Base-by-base conservation (phyloP, 2,113 vertebrate genomes). In the Gadus macrocephalus region DNA sequence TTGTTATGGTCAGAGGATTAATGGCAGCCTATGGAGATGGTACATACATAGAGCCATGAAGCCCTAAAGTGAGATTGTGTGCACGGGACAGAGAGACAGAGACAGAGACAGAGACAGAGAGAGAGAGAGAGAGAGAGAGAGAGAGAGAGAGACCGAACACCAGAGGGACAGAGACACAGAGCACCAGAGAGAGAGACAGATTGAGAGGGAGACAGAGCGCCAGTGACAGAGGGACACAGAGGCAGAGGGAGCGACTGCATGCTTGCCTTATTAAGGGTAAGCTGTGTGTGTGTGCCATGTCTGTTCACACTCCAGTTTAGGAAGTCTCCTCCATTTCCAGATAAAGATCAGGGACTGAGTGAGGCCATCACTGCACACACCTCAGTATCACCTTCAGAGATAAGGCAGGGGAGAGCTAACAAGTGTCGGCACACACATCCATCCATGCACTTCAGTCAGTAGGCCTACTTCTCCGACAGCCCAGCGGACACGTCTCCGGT, bases 31-130 rank as follows among this genome's bases (percentile, higher is more conserved):
- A 69, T 20, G 67, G 60, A 15, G 71, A 31, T 60, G 70, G 38
- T 81, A 75, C 76, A 82, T 86, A 84, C 76, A 84, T 55, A 83
- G 70, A 75, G 70, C 38, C 27, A 63, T 53, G 76, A 70, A 74
- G 60, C 61, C 63, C 71, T 8, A 11, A 75, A 64, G 27, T 42
- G 49, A 76, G 72, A 22, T 27, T 2, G 58, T 31, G 55, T 19
- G 68, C 42, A 62, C 53, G 22, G n/a, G 62, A 19, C 14, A 17
- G 59, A 27, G 3, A 16, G 27, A 20, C 20, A 20, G 20, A 20
- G 20, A 20, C 25, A 35, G 67, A 61, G 62, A 42, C 5, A 42
- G 38, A 42, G 38, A 25, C 25, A 25, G 25, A 25, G 25, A 25
- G 22, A 25, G 22, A 25, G 22, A 25, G 1, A 25, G 22, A 25